Conservation (phyloP, 2,888 invertebrate species). For the Brachypterus glaber region DNA sequence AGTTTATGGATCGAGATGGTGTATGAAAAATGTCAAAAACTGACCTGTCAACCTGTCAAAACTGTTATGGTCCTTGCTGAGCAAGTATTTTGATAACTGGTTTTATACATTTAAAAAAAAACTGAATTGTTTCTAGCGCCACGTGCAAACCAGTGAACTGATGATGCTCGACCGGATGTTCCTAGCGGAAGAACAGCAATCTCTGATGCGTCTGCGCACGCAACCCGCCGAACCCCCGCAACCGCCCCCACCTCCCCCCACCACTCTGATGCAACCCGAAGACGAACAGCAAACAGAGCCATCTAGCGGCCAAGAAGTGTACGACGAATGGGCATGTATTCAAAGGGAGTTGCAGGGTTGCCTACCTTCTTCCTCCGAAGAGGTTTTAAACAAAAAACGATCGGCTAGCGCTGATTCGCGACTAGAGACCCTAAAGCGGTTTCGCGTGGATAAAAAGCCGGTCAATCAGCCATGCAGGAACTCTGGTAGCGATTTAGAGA, state of each 20-base stretch:
- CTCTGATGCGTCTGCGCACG: constrained; percentile 51
- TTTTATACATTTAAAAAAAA: too few species aligned
- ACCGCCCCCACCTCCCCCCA: constrained; percentile 13
- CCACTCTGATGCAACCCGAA: not conserved
- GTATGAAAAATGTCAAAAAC: too few species aligned
- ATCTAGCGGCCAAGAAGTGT: constrained; percentile 22
- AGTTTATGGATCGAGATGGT: too few species aligned
- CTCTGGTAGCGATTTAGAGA: constrained; percentile 8
- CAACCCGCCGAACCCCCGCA: constrained; percentile 16
- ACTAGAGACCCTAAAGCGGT: constrained; percentile 37
- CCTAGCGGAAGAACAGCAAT: constrained; percentile 59
- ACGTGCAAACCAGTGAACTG: constrained; percentile 63
- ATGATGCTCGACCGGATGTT: constrained; percentile 69
- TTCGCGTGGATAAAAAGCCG: constrained; percentile 39
- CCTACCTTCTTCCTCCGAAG: constrained; percentile 28
- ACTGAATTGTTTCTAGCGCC: constrained; percentile 53
- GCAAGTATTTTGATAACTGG: too few species aligned
- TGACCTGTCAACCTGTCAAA: too few species aligned
- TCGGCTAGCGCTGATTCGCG: constrained; percentile 36
- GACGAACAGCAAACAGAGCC: too few species aligned
- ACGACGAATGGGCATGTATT: constrained; percentile 60
- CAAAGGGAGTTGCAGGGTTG: constrained; percentile 52
- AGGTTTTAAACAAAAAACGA: not conserved
- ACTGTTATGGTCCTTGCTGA: too few species aligned
- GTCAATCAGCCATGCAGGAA: constrained; percentile 19